Base-by-base conservation (phyloP, 2,888 invertebrate genomes). In the Parnassius glacialis region DNA sequence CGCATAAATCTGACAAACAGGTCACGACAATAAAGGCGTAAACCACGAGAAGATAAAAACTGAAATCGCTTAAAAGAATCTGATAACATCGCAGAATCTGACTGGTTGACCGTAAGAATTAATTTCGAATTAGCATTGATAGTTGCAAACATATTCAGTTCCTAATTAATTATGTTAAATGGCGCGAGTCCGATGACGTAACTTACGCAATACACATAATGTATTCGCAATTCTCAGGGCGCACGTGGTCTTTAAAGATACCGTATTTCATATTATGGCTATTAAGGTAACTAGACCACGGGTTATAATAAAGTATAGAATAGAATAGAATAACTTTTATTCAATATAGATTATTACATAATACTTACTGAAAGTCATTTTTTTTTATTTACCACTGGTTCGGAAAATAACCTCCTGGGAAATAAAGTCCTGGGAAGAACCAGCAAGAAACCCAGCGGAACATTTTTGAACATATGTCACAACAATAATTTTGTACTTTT, bases 121-220 rank as follows among this genome's bases (percentile, higher is more conserved):
- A 57, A 62, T 57, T 57, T 25, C 34, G 10, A 53, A 62, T 62
- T 58, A 58, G 48, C 62, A 62, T 58, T 10, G 48, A 42, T 47
- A 16, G 34, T 16, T 41, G 50, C 52, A 43, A 53, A 62, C 57
- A 13, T 42, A 57, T 52, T 52, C 47, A 50, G 41, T 61, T 44
- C 42, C 43, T 58, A 62, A 62, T 62, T 62, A 57, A 54, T 62
- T 62, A 62, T 57, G 54, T 57, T 62, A 58, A 50, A 58, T 42
- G 25, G 43, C 47, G 43, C 48, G 10, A 43, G 45, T 34, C 42
- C 12, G 10, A 42, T 53, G 52, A 44, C 41, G 43, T 41, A 47
- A 51, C 47, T 56, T 61, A 47, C 52, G 56, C 44, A 57, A 56
- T 41, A 42, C 52, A 34, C 25, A 12, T 34, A 34, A 48, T 12